A percentile compares a stretch with the other conserved stretches of the same genome.
Conservation (phyloP, 1,140 invertebrate genomes). For the Penaeus japonicus region DNA sequence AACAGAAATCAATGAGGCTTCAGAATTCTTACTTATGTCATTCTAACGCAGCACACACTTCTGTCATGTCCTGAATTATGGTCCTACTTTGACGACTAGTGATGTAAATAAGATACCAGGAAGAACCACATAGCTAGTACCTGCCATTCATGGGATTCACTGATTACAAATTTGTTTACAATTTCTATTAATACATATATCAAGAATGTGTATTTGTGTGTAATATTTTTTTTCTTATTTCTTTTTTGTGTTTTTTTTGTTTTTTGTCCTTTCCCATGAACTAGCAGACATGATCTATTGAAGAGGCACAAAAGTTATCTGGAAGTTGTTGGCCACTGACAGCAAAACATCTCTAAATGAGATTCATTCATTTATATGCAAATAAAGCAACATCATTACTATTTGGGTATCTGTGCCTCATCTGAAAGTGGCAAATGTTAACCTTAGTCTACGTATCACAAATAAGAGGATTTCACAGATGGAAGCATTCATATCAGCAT, state of each 20-base stretch:
- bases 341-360: slow-evolving; percentile 27
- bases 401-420: slow-evolving; percentile 27
- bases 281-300: slow-evolving; percentile 24
- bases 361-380: slow-evolving; percentile 29
- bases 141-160: too few species aligned
- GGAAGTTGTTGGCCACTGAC: slow-evolving; percentile 34
- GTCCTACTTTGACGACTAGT: neutral
- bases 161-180: too few species aligned
- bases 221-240: too few species aligned
- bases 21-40: slow-evolving; percentile 39
- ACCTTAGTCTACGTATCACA: slow-evolving; percentile 53
- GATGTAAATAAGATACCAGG: too few species aligned
- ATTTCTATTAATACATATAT: too few species aligned
- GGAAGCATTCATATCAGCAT: slow-evolving; percentile 47
- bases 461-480: slow-evolving; percentile 35
- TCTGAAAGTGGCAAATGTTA: slow-evolving; percentile 39
- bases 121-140: too few species aligned
- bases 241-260: too few species aligned
- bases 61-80: slow-evolving; percentile 10
- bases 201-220: too few species aligned
- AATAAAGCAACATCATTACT: neutral
- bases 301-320: slow-evolving; percentile 49
- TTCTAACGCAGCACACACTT: slow-evolving; percentile 19
- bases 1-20: slow-evolving; percentile 5
- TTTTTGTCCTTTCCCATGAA: neutral